Percentiles rank a stretch among this genome's conserved stretches.
phyloP scores from a whole-genome alignment of 2,888 invertebrate genomes.

The Adela reaumurella region DNA sequence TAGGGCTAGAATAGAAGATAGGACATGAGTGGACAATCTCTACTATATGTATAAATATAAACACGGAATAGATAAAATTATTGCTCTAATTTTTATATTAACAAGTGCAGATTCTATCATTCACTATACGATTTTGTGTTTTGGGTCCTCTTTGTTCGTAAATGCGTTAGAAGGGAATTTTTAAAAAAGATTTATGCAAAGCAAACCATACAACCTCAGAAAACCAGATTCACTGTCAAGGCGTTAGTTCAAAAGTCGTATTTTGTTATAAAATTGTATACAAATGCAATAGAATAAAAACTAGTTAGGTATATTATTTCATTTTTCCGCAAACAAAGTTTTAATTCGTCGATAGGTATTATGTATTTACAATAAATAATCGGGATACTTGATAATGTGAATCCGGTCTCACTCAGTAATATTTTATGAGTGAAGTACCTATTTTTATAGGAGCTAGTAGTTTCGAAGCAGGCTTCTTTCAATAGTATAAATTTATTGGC shows the following conservation, averaged over 20 bases:
- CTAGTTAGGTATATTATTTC: neutral
- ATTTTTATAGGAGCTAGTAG: no score
- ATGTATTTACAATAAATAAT: neutral
- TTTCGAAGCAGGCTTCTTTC: no score
- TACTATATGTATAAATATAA: conserved; percentile 7
- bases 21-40: neutral
- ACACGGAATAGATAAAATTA: conserved; percentile 31
- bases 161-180: neutral
- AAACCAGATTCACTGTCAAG: neutral
- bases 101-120: conserved; percentile 33
- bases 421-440: no score
- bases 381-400: no score
- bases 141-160: neutral
- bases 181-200: neutral
- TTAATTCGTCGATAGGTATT: neutral
- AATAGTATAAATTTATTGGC: no score
- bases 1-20: neutral
- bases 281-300: neutral
- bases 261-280: neutral
- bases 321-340: neutral
- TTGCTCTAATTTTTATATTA: conserved; percentile 39
- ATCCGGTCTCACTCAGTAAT: no score
- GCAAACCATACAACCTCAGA: neutral
- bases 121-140: neutral
- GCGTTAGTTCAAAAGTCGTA: neutral